Evolutionary conservation across 2,797 vertebrate species (phyloP), one percentile per base, ranked within the genome.

Genomic region (Rhinogobio ventralis): DNA sequence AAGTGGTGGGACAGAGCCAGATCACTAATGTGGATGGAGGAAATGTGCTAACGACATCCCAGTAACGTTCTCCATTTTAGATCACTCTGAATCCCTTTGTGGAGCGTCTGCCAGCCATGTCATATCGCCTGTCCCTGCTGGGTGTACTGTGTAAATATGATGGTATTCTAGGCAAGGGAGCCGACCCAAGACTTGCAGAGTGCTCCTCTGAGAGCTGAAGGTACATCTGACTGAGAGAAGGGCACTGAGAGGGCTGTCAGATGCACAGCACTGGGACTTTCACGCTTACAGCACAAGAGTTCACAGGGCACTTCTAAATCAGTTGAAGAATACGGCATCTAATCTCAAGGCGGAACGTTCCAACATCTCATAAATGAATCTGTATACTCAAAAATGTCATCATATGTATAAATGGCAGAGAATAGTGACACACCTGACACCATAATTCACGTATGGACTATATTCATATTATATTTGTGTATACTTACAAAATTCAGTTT

Each of bases 71-170:
- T 60, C 36, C 39, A 60, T 81, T 73, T 82, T 60, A 73, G 53
- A 82, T 73, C 71, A 72, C 25, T 73, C 19, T 42, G 19, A 82
- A 82, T 71, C 45, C 45, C n/a, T 62, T 15, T 62, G 36, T n/a
- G 53, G 53, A 45, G 36, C 1, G 4, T 72, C 49, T 71, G 51
- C 36, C 79, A 81, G 51, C 49, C 9, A 19, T 36, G 67, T 25
- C 17, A 81, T 4, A 25, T 60, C 2, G 14, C 33, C 25, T 39
- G 66, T 23, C 66, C 30, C 66, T 42, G 51, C 23, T 55, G 51
- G 49, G 79, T 23, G 17, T 20, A 68, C 67, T 39, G 46, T 75
- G 72, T 83, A 76, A 76, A 67, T 76, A 66, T 66, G n/a, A 49
- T 19, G 33, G 17, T 15, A 53, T 67, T 83, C 45, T 76, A 66